These are phyloP conservation scores for Podocnemis expansa DNA, from an alignment of 2,113 vertebrate genomes.

Conservation along the genomic window DNA sequence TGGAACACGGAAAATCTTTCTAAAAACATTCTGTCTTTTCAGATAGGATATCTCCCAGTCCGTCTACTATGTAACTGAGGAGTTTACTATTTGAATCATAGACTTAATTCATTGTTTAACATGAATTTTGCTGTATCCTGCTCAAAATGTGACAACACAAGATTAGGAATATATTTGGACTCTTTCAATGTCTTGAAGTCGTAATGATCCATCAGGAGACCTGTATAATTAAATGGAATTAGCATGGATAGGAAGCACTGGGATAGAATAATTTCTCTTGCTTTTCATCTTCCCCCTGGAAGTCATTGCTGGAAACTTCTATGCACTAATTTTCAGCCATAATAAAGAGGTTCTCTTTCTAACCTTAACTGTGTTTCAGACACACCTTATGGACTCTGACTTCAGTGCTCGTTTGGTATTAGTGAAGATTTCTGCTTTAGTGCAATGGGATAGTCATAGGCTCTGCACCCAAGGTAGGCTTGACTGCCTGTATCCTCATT, in stretches of 20 bases:
- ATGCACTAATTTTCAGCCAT: neutral
- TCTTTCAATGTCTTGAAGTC: neutral
- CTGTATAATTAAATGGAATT: neutral
- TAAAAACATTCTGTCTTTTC: neutral
- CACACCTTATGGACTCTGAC: neutral
- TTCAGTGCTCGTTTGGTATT: neutral
- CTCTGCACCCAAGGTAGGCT: neutral
- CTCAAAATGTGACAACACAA: neutral
- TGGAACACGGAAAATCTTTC: conserved; percentile 4
- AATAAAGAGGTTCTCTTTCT: neutral
- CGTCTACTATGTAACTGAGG: neutral
- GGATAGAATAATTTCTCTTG: fast-evolving
- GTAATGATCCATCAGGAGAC: neutral
- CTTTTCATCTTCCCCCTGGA: neutral
- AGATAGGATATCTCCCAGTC: neutral
- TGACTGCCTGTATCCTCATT: neutral
- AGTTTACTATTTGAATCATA: neutral
- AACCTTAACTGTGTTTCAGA: neutral
- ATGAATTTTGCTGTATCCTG: neutral
- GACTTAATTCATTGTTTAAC: neutral
- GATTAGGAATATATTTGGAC: neutral
- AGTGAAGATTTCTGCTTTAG: neutral
- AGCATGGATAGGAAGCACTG: neutral
- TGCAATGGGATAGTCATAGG: neutral
- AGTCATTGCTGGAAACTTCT: neutral